Percentiles rank a stretch among this genome's conserved stretches.
These are phyloP conservation scores for Drosophila sturtevanti DNA, from an alignment of 1,140 invertebrate species.

Conservation along the genomic window DNA sequence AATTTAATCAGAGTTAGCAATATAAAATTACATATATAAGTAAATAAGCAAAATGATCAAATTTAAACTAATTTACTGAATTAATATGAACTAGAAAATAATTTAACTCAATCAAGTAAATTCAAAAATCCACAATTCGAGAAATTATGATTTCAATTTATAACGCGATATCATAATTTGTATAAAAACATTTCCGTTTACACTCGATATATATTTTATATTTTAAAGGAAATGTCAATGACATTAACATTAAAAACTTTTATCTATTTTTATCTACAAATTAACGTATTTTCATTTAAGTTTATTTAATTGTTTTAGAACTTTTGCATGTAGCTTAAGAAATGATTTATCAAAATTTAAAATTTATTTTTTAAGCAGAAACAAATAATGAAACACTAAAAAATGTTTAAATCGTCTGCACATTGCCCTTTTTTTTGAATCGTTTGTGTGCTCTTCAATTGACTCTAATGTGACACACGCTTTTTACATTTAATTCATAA, in stretches of 20 bases:
- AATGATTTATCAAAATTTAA: conserved; percentile 9
- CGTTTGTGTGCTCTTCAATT: conserved; percentile 18
- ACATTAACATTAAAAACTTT: too few relatives aligned
- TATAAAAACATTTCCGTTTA: too few relatives aligned
- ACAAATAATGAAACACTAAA: conserved; percentile 29
- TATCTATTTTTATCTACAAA: too few relatives aligned
- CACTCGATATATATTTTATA: too few relatives aligned
- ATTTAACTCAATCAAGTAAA: too few relatives aligned
- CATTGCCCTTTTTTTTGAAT: conserved; percentile 52
- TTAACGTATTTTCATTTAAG: too few relatives aligned
- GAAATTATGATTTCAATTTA: too few relatives aligned
- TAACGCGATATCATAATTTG: too few relatives aligned
- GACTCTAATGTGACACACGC: conserved; percentile 59
- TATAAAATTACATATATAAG: neutral
- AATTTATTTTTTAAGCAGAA: conserved; percentile 30
- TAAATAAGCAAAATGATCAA: too few relatives aligned
- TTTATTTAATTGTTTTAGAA: neutral
- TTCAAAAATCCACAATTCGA: too few relatives aligned
- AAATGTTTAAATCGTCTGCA: conserved; percentile 35
- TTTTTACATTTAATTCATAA: conserved; percentile 72
- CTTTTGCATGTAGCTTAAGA: neutral
- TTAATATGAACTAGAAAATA: neutral
- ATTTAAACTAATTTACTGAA: too few relatives aligned
- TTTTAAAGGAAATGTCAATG: too few relatives aligned
- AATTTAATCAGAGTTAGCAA: neutral